phyloP scores from a whole-genome alignment of 2,888 invertebrate genomes.

The Poecilobothrus nobilitatus region DNA sequence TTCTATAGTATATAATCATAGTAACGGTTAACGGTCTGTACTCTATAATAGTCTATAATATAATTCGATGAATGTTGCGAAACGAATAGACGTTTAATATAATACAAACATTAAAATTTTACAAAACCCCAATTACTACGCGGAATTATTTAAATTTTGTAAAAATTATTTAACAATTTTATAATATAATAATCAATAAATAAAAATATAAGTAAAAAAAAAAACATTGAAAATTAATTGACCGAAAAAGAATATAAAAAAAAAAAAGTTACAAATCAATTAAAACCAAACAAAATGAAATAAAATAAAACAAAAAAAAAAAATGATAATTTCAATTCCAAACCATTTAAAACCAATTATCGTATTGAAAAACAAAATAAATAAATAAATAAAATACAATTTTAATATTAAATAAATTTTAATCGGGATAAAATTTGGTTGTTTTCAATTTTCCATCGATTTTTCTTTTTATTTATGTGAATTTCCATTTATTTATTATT shows the following conservation, averaged over 20 bases:
- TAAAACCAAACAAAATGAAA: background rate
- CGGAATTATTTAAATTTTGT: too few species aligned
- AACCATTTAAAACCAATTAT: background rate
- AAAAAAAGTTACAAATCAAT: background rate
- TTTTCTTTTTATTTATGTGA: background rate
- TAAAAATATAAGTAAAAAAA: background rate
- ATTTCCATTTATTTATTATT: too few species aligned
- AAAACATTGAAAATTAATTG: constrained; percentile 2
- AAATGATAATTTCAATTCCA: constrained; percentile 1
- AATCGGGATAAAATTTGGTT: background rate
- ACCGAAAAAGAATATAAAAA: background rate
- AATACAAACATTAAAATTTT: too few species aligned
- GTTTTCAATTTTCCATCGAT: background rate
- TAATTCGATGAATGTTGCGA: too few species aligned
- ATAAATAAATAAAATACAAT: too few species aligned
- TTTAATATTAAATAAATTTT: background rate
- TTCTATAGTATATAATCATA: too few species aligned
- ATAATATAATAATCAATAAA: too few species aligned
- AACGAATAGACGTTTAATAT: too few species aligned
- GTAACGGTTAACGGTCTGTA: too few species aligned
- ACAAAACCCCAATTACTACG: too few species aligned
- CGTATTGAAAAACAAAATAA: background rate
- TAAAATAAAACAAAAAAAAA: background rate
- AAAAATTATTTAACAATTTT: too few species aligned
- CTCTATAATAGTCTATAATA: too few species aligned